Conservation (phyloP, 1,140 invertebrate species). For the Drosophila sproati region DNA sequence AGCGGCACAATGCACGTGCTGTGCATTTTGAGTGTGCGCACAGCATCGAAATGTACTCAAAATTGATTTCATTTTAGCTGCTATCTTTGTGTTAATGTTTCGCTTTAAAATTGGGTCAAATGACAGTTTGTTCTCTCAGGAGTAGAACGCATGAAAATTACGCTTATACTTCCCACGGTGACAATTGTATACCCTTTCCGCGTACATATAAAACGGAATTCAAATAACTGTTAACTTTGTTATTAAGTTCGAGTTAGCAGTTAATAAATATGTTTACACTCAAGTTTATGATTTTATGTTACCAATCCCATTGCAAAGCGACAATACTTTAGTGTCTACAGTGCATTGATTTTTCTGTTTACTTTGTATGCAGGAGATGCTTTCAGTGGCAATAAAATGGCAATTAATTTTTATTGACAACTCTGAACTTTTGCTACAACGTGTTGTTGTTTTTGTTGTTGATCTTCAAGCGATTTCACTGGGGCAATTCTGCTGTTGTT, state of each 20-base stretch:
- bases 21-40: constrained; percentile 45
- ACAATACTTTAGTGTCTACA: constrained; percentile 12
- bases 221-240: too few relatives aligned
- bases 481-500: constrained; percentile 35
- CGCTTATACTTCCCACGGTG: not conserved
- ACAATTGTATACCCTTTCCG: not conserved
- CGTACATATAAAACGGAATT: not conserved
- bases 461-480: constrained; percentile 60
- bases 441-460: constrained; percentile 42
- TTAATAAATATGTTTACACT: too few relatives aligned
- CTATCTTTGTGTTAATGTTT: constrained; percentile 43
- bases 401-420: constrained; percentile 82
- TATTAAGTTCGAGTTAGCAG: not conserved
- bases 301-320: constrained; percentile 22
- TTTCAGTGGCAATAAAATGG: constrained; percentile 72
- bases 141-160: not conserved
- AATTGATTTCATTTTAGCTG: constrained; percentile 67
- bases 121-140: constrained; percentile 39
- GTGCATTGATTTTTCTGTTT: constrained; percentile 18
- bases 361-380: constrained; percentile 75
- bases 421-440: constrained; percentile 71
- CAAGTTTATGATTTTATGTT: not conserved
- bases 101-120: constrained; percentile 55
- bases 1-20: constrained; percentile 42
- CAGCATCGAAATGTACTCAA: constrained; percentile 46